Conservation (phyloP, 2,888 invertebrate species). For the Perizoma flavofasciatum region DNA sequence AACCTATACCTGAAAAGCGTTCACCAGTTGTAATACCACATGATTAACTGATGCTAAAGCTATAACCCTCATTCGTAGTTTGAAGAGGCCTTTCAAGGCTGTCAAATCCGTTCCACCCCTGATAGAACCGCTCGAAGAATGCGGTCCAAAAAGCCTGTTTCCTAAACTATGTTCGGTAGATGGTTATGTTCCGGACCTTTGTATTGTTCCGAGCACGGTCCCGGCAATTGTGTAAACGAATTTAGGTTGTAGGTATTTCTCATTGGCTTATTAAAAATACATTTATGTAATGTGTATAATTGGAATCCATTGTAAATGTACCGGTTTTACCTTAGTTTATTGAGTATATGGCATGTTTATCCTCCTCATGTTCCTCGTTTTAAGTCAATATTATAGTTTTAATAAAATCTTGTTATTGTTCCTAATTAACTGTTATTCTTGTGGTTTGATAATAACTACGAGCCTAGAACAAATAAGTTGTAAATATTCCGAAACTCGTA, state of each 20-base stretch:
- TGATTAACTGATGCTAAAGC: too few species aligned
- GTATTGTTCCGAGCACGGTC: background rate
- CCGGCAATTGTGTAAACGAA: background rate
- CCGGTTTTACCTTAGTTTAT: background rate
- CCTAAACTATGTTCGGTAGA: constrained; percentile 27
- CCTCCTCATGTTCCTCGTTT: too few species aligned
- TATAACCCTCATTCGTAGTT: too few species aligned
- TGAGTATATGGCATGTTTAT: background rate
- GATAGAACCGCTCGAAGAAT: constrained; percentile 48
- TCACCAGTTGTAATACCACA: too few species aligned
- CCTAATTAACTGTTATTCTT: too few species aligned
- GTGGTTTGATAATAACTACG: too few species aligned
- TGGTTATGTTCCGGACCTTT: constrained; percentile 11
- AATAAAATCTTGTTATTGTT: too few species aligned
- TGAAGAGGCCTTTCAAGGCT: constrained; percentile 36
- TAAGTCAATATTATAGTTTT: too few species aligned
- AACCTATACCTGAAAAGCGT: too few species aligned
- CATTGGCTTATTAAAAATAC: background rate
- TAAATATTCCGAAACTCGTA: too few species aligned
- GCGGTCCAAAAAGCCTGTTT: constrained; percentile 48
- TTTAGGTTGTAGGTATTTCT: constrained; percentile 17
- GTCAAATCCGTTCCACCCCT: constrained; percentile 50
- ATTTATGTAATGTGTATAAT: background rate
- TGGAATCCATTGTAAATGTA: background rate
- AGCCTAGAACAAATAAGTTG: too few species aligned